phyloP scores from a whole-genome alignment of 1,140 invertebrate genomes.

The Himalopsyche phryganea region DNA sequence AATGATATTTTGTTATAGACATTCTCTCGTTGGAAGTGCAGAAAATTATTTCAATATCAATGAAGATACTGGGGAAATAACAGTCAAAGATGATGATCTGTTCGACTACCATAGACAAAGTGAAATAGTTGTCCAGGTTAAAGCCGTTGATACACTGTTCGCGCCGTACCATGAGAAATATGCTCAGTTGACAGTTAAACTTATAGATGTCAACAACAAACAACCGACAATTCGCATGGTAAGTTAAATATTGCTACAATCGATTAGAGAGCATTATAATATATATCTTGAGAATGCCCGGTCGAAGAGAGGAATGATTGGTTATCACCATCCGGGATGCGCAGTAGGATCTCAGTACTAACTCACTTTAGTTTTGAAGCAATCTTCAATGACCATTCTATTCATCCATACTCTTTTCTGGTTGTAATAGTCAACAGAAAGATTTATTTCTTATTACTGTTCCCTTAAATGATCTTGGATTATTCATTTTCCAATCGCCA shows the following conservation, averaged over 20 bases:
- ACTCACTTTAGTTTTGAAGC: too few species aligned
- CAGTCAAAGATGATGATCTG: conserved; percentile 45
- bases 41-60: conserved; percentile 45
- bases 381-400: too few species aligned
- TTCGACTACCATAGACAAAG: conserved; percentile 58
- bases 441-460: too few species aligned
- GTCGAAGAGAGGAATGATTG: too few species aligned
- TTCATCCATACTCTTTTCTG: too few species aligned
- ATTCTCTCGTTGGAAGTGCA: conserved; percentile 47
- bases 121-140: conserved; percentile 53
- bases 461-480: too few species aligned
- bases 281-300: background rate
- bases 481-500: too few species aligned
- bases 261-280: background rate
- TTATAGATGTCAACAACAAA: conserved; percentile 58
- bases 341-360: too few species aligned
- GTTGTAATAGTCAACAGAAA: too few species aligned
- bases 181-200: conserved; percentile 50
- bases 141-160: conserved; percentile 45
- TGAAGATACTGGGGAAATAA: conserved; percentile 45
- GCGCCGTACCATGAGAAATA: conserved; percentile 45
- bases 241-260: conserved; percentile 26
- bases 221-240: conserved; percentile 51
- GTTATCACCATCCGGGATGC: too few species aligned
- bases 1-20: conserved; percentile 47